A percentile compares a stretch with the other conserved stretches of the same genome.
phyloP scores from a whole-genome alignment of 2,888 invertebrate species.

The Watsonalla binaria region DNA sequence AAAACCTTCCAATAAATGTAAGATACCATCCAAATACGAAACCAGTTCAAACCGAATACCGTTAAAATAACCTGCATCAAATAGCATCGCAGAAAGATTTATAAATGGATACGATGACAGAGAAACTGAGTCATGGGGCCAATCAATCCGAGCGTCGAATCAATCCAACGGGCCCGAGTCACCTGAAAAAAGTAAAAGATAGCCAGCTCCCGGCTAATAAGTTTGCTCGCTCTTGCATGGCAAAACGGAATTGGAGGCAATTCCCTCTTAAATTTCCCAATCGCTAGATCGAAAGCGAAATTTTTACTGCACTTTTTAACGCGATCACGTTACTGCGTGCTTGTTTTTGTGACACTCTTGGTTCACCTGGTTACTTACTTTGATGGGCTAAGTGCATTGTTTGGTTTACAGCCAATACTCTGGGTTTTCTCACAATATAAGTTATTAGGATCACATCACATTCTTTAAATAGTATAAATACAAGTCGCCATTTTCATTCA shows the following conservation, averaged over 20 bases:
- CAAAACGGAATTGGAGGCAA: conserved; percentile 62
- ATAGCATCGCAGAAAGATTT: background rate
- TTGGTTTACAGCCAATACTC: too few species aligned
- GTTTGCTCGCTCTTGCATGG: conserved; percentile 74
- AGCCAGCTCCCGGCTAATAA: conserved; percentile 60
- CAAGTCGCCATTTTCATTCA: too few species aligned
- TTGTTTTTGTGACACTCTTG: background rate
- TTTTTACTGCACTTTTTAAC: conserved; percentile 27
- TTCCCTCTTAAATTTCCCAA: conserved; percentile 46
- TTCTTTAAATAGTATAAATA: too few species aligned
- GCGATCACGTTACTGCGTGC: background rate
- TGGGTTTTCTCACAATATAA: too few species aligned
- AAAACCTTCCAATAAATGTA: too few species aligned
- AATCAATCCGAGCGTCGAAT: conserved; percentile 61
- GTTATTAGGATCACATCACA: too few species aligned
- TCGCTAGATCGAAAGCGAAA: conserved; percentile 47
- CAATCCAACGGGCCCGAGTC: conserved; percentile 53
- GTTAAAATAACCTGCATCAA: background rate
- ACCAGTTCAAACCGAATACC: background rate
- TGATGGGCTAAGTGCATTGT: background rate
- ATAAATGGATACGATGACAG: conserved; percentile 21
- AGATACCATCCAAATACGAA: background rate
- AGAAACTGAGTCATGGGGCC: conserved; percentile 58
- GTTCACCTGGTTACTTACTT: background rate
- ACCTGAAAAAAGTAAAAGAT: conserved; percentile 69